Conservation (phyloP, 2,888 invertebrate species). For the Parascotia fuliginaria region DNA sequence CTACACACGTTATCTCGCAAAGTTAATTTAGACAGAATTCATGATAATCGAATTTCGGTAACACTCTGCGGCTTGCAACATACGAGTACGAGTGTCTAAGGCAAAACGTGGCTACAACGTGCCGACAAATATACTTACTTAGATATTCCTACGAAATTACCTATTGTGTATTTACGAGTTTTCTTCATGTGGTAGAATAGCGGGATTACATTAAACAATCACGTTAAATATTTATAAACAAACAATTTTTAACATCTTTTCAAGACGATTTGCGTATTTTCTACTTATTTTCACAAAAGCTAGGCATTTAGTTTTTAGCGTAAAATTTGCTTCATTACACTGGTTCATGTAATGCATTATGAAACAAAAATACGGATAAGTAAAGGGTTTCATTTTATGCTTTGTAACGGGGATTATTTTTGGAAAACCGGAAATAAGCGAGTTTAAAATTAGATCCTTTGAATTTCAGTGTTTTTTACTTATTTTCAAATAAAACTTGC, state of each 20-base stretch:
- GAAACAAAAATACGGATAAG: neutral
- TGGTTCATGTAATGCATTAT: neutral
- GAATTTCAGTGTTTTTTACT: too few relatives aligned
- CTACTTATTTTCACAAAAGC: neutral
- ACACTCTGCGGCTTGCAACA: constrained; percentile 8
- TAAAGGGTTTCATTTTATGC: neutral
- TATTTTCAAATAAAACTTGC: too few relatives aligned
- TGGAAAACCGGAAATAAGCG: too few relatives aligned
- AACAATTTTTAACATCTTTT: constrained; percentile 4
- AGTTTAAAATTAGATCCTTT: too few relatives aligned
- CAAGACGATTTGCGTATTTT: neutral
- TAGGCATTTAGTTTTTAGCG: neutral
- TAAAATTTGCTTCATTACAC: neutral
- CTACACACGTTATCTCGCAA: constrained; percentile 10
- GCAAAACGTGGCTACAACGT: constrained; percentile 5
- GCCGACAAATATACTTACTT: constrained; percentile 10
- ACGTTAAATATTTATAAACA: constrained; percentile 13
- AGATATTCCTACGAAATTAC: constrained; percentile 10
- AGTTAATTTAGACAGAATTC: constrained; percentile 13
- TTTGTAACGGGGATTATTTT: too few relatives aligned
- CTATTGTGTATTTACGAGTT: constrained; percentile 14
- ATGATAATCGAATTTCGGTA: constrained; percentile 15
- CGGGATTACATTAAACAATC: neutral
- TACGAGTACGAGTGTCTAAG: too few relatives aligned
- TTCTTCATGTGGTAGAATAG: constrained; percentile 10